Conservation (phyloP, 2,888 invertebrate genomes). For the Amblyjoppa fuscipennis region DNA sequence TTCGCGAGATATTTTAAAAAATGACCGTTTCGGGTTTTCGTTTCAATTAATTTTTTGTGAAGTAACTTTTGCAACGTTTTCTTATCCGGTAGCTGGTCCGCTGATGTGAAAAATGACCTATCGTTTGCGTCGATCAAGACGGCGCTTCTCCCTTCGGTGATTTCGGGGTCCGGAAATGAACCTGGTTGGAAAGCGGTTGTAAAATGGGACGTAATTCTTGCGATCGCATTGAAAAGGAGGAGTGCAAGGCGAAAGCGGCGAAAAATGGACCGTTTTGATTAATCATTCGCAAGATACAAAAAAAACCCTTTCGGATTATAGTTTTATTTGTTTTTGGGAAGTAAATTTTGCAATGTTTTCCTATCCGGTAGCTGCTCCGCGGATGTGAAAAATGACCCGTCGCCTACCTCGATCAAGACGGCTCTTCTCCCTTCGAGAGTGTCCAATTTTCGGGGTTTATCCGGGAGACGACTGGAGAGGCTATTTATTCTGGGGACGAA, state of each 20-base stretch:
- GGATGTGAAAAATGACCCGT: constrained; percentile 60
- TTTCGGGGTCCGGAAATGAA: too few species aligned
- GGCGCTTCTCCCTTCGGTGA: background rate
- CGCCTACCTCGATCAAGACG: constrained; percentile 51
- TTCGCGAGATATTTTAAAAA: too few species aligned
- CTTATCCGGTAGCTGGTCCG: constrained; percentile 7
- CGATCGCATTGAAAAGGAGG: too few species aligned
- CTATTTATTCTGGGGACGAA: constrained; percentile 66
- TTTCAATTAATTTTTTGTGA: too few species aligned
- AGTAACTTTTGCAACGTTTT: background rate
- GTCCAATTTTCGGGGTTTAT: constrained; percentile 69
- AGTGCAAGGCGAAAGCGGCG: too few species aligned
- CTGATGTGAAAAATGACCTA: constrained; percentile 59
- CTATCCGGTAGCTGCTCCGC: constrained; percentile 11
- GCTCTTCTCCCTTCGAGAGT: constrained; percentile 17
- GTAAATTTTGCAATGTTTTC: background rate
- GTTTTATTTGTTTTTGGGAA: too few species aligned
- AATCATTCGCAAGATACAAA: too few species aligned
- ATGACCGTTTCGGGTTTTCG: too few species aligned
- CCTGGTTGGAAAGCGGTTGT: too few species aligned
- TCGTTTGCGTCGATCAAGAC: constrained; percentile 48
- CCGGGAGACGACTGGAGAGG: constrained; percentile 50
- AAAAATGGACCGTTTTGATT: too few species aligned
- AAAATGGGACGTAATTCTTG: too few species aligned
- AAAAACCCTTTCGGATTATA: too few species aligned